Conservation (phyloP, 2,888 invertebrate species). For the Tetragonisca angustula region DNA sequence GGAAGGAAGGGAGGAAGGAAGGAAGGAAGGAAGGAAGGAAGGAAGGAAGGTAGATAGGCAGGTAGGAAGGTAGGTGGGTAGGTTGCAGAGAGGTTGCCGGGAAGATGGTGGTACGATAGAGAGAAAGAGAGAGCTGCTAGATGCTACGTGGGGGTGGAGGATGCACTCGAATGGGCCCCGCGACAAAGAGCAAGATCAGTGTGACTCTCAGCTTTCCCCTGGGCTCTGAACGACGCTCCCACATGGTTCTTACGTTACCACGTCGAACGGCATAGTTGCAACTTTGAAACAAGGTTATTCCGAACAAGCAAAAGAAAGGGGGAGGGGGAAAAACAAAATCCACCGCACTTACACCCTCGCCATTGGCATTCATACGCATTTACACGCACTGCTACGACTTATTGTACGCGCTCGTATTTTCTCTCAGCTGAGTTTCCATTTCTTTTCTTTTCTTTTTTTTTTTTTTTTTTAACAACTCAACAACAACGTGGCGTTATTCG, state of each 20-base stretch:
- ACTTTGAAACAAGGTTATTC: slow-evolving; percentile 61
- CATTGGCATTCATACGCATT: background rate
- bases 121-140: slow-evolving; percentile 49
- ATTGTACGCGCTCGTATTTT: background rate
- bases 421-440: too few relatives aligned
- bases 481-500: too few relatives aligned
- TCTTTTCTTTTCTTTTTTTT: too few relatives aligned
- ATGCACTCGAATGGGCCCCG: slow-evolving; percentile 76
- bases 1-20: background rate
- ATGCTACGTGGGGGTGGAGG: slow-evolving; percentile 62
- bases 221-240: slow-evolving; percentile 72
- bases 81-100: slow-evolving; percentile 42
- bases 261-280: slow-evolving; percentile 49
- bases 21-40: background rate
- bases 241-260: slow-evolving; percentile 73
- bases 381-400: background rate
- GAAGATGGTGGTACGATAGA: slow-evolving; percentile 56
- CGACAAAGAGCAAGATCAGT: slow-evolving; percentile 82
- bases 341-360: background rate
- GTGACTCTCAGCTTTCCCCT: slow-evolving; percentile 79
- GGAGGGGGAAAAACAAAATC: too few relatives aligned
- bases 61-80: background rate
- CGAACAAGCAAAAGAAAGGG: slow-evolving; percentile 31
- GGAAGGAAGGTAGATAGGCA: too few relatives aligned
- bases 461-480: too few relatives aligned